phyloP scores from a whole-genome alignment of 2,888 invertebrate species.

The Campoplex capitator region DNA sequence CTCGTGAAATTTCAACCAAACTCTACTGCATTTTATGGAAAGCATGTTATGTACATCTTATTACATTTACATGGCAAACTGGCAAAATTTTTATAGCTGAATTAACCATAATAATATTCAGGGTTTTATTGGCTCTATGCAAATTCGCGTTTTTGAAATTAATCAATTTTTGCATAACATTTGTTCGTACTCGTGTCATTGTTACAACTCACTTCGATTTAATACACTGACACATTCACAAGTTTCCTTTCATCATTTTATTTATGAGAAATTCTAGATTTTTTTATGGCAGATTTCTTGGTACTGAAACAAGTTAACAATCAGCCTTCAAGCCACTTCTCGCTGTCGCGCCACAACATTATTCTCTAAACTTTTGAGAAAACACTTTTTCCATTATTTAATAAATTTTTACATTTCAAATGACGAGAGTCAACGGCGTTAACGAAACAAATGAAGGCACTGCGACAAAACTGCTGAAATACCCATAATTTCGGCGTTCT shows the following conservation, averaged over 20 bases:
- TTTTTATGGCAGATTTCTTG: neutral
- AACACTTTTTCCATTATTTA: too few species aligned
- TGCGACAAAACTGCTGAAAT: neutral
- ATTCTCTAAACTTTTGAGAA: neutral
- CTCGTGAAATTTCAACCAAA: neutral
- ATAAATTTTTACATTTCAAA: neutral
- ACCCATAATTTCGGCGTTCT: slow-evolving; percentile 6
- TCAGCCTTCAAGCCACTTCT: neutral
- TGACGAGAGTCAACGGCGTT: neutral
- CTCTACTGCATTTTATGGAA: neutral
- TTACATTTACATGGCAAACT: neutral
- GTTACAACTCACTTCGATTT: too few species aligned
- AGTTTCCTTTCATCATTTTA: neutral
- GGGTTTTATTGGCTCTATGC: neutral
- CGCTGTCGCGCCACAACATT: neutral
- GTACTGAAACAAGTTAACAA: neutral
- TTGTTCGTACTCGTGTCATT: too few species aligned
- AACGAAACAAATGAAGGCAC: slow-evolving; percentile 19
- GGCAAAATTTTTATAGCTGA: neutral
- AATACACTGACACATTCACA: neutral
- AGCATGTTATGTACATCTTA: neutral
- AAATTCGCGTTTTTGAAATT: too few species aligned
- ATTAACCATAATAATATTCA: neutral
- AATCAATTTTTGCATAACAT: too few species aligned
- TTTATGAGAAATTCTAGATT: neutral